Evolutionary conservation across 2,797 vertebrate genomes (phyloP), one percentile per base, ranked within the genome.

Genomic region (Anomalospiza imberbis): DNA sequence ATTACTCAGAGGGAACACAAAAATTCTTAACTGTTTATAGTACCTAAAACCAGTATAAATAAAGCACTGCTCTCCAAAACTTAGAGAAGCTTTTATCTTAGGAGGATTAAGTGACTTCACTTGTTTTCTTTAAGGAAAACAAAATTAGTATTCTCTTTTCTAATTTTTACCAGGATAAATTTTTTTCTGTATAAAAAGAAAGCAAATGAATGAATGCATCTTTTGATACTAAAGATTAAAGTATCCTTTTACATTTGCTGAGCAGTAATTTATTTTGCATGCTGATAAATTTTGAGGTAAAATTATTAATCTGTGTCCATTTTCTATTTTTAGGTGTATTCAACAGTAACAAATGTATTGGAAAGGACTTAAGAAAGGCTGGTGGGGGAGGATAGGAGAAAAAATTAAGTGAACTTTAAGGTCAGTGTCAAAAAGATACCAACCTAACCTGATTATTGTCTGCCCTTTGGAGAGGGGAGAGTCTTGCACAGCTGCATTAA

Each of bases 401-500:
- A 85, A 90, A 91, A 95, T 81, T 83, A 92, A 84, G 80, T 96
- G 88, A 91, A 74, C 92, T 92, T 72, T 55, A 86, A 90, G 86
- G 94, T 94, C 94, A 93, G 48, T 22, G 40, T 81, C 45, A 73
- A 94, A 93, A 96, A 71, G 73, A 89, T 47, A 88, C 74, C 73
- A 88, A 80, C 51, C 68, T 97, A 97, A 97, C 90, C 68, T 17
- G 81, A 97, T 97, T 97, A 93, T 89, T 97, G 60, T 89, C 65
- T 91, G 79, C 89, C 76, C 94, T 97, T 95, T 91, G 81, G 96
- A 97, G 96, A 95, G 68, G 89, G 84, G 45, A 88, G 85, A 96
- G 76, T 93, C 84, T 91, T 92, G 57, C 53, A 82, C 77, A 97
- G 96, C 95, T 95, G 82, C 96, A 97, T 97, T 97, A 97, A 94